These are phyloP conservation scores for Netelia inedita DNA, from an alignment of 2,888 invertebrate genomes.

Conservation along the genomic window DNA sequence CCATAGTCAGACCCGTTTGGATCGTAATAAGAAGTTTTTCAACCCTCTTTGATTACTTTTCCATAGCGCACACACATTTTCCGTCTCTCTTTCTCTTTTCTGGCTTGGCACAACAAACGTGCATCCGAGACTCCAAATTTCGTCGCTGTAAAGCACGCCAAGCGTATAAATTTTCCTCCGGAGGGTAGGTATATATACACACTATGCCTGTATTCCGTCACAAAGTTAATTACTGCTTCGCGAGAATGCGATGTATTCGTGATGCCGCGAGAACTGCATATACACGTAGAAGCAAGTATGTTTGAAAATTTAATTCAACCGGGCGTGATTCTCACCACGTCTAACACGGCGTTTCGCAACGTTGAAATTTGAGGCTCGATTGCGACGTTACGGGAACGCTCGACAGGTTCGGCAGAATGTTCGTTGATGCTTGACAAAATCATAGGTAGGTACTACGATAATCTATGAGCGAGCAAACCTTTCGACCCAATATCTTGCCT, in stretches of 20 bases:
- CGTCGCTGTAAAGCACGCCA: conserved; percentile 8
- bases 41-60: conserved; percentile 32
- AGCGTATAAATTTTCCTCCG: conserved; percentile 35
- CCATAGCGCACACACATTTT: conserved; percentile 17
- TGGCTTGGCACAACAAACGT: neutral
- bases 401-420: conserved; percentile 25
- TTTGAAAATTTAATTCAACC: conserved; percentile 49
- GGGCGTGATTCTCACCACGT: conserved; percentile 11
- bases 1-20: neutral
- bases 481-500: too few species aligned
- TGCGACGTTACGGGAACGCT: conserved; percentile 6
- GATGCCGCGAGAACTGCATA: neutral
- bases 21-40: conserved; percentile 12
- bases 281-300: neutral
- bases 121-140: conserved; percentile 6
- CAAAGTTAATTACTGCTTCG: conserved; percentile 62
- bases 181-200: neutral
- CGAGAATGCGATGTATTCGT: neutral
- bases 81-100: neutral
- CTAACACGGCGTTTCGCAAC: conserved; percentile 18
- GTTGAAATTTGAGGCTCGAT: conserved; percentile 29
- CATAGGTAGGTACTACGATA: too few species aligned
- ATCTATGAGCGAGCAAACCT: too few species aligned
- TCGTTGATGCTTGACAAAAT: neutral
- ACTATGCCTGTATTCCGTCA: conserved; percentile 40